Percentiles rank a stretch among this genome's conserved stretches.
phyloP scores from a whole-genome alignment of 1,140 invertebrate genomes.

The Andricus grossulariae region DNA sequence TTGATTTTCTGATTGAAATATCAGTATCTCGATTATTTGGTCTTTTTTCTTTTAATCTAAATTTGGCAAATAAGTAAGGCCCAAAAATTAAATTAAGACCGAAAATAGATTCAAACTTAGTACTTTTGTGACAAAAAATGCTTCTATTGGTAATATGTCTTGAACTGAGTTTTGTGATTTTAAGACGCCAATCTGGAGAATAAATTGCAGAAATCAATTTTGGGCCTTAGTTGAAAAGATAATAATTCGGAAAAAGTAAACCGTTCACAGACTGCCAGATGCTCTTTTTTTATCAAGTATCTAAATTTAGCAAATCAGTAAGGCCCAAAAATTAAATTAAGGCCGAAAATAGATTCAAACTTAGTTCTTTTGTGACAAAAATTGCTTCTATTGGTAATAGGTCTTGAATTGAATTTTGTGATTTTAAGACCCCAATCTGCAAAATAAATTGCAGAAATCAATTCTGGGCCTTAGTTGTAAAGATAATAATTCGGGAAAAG shows the following conservation, averaged over 20 bases:
- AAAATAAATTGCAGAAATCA: neutral
- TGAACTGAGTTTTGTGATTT: too few species aligned
- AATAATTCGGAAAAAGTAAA: constrained; percentile 14
- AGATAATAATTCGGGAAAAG: constrained; percentile 9
- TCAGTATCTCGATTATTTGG: neutral
- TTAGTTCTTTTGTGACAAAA: too few species aligned
- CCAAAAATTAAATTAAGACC: neutral
- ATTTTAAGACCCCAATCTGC: too few species aligned
- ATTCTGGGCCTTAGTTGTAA: constrained; percentile 11
- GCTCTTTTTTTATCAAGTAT: neutral
- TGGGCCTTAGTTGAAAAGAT: neutral
- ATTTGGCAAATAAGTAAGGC: neutral
- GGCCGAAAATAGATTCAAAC: neutral
- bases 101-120: too few species aligned
- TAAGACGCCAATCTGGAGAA: too few species aligned
- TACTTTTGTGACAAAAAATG: too few species aligned
- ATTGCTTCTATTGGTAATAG: too few species aligned
- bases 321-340: too few species aligned
- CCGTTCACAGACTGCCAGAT: neutral
- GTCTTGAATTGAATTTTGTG: too few species aligned
- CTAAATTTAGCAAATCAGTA: constrained; percentile 33
- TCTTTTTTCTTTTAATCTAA: constrained; percentile 18
- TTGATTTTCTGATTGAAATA: neutral
- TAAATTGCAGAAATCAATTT: neutral
- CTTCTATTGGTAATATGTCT: too few species aligned